phyloP scores from a whole-genome alignment of 37 sponge, comb jelly and placozoan species.

The Oopsacas minuta region DNA sequence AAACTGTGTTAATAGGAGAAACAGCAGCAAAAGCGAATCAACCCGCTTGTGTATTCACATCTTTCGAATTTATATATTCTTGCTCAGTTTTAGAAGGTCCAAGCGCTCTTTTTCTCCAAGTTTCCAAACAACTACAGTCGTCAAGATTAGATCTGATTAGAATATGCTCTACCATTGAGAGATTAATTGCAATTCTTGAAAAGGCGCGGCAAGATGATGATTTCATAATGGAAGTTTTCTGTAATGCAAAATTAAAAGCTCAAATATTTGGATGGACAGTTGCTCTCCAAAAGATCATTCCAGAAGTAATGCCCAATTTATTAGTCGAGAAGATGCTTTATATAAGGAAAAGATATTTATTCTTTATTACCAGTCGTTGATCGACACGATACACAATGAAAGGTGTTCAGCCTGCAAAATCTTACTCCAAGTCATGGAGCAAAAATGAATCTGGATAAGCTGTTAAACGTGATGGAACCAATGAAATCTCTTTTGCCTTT shows the following conservation, averaged over 20 bases:
- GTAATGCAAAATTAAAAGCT: background rate
- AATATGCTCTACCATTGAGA: background rate
- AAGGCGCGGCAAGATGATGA: background rate
- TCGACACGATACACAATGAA: background rate
- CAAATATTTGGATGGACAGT: background rate
- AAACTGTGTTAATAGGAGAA: background rate
- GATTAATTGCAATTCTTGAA: background rate
- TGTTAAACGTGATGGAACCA: background rate
- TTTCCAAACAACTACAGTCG: background rate
- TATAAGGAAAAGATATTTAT: background rate
- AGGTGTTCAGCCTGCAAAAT: background rate
- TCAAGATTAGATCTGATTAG: background rate
- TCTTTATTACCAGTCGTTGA: slow-evolving; percentile 1
- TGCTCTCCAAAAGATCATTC: background rate
- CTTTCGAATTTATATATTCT: slow-evolving; percentile 11
- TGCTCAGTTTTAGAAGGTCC: slow-evolving; percentile 12
- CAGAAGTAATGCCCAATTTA: background rate
- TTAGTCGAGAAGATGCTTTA: background rate
- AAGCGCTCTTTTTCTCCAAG: background rate
- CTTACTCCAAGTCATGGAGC: background rate
- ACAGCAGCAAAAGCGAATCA: slow-evolving; percentile 15
- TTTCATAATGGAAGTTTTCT: background rate
- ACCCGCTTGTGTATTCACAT: background rate
- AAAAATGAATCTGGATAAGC: background rate
- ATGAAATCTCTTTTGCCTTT: background rate